Evolutionary conservation across 2,888 invertebrate genomes (phyloP).

Genomic region (Podabrus alpinus): DNA sequence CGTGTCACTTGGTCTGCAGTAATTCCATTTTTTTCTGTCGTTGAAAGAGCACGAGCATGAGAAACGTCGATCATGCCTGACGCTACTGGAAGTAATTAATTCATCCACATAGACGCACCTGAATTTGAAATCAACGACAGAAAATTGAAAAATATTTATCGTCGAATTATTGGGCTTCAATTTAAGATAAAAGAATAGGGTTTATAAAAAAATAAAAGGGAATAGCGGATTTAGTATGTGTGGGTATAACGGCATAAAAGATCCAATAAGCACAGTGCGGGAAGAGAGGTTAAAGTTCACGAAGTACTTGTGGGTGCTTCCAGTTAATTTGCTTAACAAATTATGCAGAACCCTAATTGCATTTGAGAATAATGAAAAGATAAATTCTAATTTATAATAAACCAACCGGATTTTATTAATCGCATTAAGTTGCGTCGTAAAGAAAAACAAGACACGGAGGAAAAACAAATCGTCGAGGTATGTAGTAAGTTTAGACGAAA

Average conservation of each 20-base stretch:
- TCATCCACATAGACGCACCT: background rate
- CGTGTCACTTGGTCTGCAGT: too few relatives aligned
- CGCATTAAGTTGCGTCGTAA: background rate
- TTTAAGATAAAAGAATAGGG: background rate
- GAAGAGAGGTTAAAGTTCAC: slow-evolving; percentile 29
- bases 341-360: slow-evolving; percentile 2
- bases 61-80: background rate
- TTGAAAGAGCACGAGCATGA: too few relatives aligned
- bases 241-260: background rate
- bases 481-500: too few relatives aligned
- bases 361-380: background rate
- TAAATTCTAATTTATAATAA: background rate
- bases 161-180: background rate
- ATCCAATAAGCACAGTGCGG: slow-evolving; percentile 3
- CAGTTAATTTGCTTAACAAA: slow-evolving; percentile 25
- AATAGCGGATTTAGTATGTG: background rate
- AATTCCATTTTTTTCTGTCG: too few relatives aligned
- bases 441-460: too few relatives aligned
- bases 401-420: background rate
- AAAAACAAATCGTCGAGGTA: too few relatives aligned
- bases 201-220: background rate
- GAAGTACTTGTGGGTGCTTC: slow-evolving; percentile 25
- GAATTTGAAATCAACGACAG: background rate
- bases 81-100: background rate
- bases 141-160: background rate